A percentile compares a stretch with the other conserved stretches of the same genome.
phyloP scores from a whole-genome alignment of 2,797 vertebrate genomes.

The Aphelocoma californica region DNA sequence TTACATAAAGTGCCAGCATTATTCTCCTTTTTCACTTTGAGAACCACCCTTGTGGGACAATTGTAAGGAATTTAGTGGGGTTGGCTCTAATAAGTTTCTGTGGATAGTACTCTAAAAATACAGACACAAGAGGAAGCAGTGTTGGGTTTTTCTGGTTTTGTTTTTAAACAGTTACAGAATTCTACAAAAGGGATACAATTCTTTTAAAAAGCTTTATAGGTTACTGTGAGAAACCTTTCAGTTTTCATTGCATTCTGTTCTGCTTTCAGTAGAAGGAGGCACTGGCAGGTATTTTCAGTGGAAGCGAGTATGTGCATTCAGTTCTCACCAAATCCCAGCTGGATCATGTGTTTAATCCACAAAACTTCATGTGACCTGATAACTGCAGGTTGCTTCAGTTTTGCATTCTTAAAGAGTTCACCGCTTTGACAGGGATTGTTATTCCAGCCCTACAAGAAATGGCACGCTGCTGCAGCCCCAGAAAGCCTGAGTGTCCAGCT shows the following conservation, averaged over 20 bases:
- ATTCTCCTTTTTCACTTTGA: constrained; percentile 32
- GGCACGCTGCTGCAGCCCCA: background rate
- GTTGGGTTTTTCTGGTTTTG: background rate
- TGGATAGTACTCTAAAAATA: background rate
- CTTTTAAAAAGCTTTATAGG: background rate
- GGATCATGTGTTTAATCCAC: background rate
- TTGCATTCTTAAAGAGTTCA: background rate
- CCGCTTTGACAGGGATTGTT: background rate
- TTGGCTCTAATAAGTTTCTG: background rate
- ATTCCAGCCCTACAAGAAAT: background rate
- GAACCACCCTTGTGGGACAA: constrained; percentile 31
- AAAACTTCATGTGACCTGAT: background rate
- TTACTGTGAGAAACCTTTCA: background rate
- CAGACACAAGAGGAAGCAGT: background rate
- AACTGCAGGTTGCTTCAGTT: background rate
- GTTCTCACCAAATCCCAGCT: background rate
- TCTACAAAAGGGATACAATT: background rate
- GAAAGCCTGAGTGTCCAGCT: background rate
- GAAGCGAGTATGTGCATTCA: background rate
- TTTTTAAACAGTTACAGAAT: background rate
- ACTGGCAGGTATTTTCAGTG: background rate
- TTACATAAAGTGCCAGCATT: constrained; percentile 16
- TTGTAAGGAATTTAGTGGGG: constrained; percentile 34
- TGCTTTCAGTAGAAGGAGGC: background rate
- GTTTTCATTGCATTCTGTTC: background rate